Base-by-base conservation (phyloP, 2,113 vertebrate genomes). In the Phaethornis superciliosus region DNA sequence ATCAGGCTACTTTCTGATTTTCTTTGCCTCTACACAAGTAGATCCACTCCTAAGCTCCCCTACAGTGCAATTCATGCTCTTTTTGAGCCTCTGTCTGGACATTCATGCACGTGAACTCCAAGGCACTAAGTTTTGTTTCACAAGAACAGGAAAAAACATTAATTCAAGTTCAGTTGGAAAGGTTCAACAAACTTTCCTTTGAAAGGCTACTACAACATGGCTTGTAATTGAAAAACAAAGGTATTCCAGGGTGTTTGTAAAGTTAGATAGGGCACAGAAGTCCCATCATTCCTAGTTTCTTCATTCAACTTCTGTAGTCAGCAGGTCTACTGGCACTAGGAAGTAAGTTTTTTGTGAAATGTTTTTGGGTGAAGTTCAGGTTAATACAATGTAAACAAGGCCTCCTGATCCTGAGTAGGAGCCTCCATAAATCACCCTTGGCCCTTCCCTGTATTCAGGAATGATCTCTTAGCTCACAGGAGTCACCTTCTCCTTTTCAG, bases 331-430 rank as follows among this genome's bases (percentile, higher is more conserved):
- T 83, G 70, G 60, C 21, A 56, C 71, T 91, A 86, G 35, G 37
- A 95, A 83, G 40, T 68, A 58, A 42, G 24, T 40, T 70, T 27
- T 72, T 26, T 7, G 62, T 75, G 60, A 83, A 95, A 62, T 2
- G 3, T 35, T 89, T 93, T 46, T 64, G 40, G 65, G 80, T 84
- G 80, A 94, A 76, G 80, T 91, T 94, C 80, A 95, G 56, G 70
- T 79, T 51, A 71, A 74, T 3, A 44, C 12, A 46, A 10, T 85
- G 51, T 68, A 58, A 91, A 71, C 40, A 51, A 68, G 40, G n/a
- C 76, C 65, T 94, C 60, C 74, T 72, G 49, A 83, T 71, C 44
- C 60, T 54, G 20, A 64, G 56, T 76, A 58, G 17, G 27, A 49
- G 27, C 28, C 60, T 59, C 85, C 37, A n/a, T 70, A 91, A 91